Evolutionary conservation across 1,140 invertebrate species (phyloP).

Genomic region (Neomicropteryx cornuta): DNA sequence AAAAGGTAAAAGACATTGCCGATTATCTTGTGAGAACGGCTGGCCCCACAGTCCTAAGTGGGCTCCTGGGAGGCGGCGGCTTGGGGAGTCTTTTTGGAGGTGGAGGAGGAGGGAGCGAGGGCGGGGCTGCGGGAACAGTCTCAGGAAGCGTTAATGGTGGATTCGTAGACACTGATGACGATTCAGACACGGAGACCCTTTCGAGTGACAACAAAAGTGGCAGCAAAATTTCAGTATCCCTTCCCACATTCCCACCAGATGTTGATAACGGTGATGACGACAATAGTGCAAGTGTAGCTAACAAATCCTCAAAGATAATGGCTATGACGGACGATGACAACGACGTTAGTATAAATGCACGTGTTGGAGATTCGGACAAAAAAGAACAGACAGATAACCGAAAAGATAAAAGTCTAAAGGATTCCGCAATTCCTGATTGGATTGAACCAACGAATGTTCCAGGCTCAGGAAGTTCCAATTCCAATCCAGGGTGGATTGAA

Average conservation of each 20-base stretch:
- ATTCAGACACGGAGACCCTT: constrained; percentile 7
- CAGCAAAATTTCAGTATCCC: constrained; percentile 29
- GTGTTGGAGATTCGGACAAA: too few species aligned
- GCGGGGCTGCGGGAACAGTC: constrained; percentile 22
- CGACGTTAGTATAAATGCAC: too few species aligned
- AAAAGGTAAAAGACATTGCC: constrained; percentile 61
- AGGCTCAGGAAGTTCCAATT: too few species aligned
- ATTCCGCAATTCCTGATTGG: too few species aligned
- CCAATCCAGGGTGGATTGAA: too few species aligned
- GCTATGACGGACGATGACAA: too few species aligned
- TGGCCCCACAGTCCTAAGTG: constrained; percentile 50
- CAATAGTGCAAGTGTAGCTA: constrained; percentile 18
- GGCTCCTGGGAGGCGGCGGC: constrained; percentile 36
- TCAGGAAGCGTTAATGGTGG: too few species aligned
- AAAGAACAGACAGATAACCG: too few species aligned
- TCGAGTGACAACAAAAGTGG: constrained; percentile 11
- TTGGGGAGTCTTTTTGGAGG: too few species aligned
- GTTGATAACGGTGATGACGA: constrained; percentile 29
- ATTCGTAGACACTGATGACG: constrained; percentile 19
- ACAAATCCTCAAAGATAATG: too few species aligned
- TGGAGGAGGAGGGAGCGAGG: constrained; percentile 18
- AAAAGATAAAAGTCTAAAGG: too few species aligned
- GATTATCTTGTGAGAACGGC: constrained; percentile 52
- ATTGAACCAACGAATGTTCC: too few species aligned
- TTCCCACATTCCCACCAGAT: constrained; percentile 39